Evolutionary conservation across 2,113 vertebrate genomes (phyloP).

Genomic region (Ceratotherium simum): DNA sequence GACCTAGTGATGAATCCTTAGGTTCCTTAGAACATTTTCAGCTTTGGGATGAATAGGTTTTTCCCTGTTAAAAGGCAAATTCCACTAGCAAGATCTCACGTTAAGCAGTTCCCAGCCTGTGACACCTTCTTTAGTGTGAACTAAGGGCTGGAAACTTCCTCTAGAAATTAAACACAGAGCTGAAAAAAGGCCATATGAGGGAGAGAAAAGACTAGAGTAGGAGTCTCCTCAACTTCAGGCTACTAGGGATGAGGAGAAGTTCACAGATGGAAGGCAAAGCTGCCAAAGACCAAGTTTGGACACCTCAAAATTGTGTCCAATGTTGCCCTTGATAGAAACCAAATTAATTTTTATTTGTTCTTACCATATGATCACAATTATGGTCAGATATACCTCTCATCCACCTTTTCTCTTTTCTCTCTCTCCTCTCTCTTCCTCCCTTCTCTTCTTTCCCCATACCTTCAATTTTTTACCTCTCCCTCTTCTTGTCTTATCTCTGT

Average conservation of each 20-base stretch:
- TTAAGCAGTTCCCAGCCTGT: background rate
- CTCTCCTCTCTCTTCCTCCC: background rate
- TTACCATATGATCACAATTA: background rate
- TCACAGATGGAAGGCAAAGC: background rate
- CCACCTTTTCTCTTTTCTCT: background rate
- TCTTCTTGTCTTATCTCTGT: background rate
- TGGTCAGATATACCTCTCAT: background rate
- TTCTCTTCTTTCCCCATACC: too few species aligned
- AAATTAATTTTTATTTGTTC: background rate
- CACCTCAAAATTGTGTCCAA: background rate
- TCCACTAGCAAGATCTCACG: background rate
- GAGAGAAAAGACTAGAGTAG: background rate
- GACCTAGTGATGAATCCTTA: background rate
- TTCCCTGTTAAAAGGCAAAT: constrained; percentile 53
- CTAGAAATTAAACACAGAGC: background rate
- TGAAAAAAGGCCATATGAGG: background rate
- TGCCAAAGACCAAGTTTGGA: background rate
- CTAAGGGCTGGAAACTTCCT: background rate
- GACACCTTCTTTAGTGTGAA: constrained; percentile 17
- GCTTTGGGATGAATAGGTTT: background rate
- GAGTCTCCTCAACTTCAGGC: background rate
- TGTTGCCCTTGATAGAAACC: background rate
- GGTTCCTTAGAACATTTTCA: background rate
- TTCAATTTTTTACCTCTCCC: background rate
- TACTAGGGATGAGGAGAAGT: background rate